Evolutionary conservation across 1,140 invertebrate species (phyloP).

Genomic region (Charaxes varanes): DNA sequence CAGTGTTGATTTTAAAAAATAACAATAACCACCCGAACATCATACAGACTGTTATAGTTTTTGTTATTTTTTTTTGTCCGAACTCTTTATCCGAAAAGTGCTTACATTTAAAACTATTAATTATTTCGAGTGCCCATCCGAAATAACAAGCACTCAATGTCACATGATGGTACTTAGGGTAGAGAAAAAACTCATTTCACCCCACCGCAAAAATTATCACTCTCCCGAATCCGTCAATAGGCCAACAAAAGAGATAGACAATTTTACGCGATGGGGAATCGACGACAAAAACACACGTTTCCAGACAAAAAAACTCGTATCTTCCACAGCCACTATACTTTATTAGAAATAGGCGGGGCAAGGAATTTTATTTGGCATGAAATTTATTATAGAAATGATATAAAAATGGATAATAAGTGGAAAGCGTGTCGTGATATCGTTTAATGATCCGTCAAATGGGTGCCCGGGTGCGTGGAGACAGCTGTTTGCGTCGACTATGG

Average conservation of each 20-base stretch:
- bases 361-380: slow-evolving; percentile 58
- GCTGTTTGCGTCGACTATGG: slow-evolving; percentile 33
- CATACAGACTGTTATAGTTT: no score
- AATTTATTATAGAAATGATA: slow-evolving; percentile 49
- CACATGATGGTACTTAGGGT: slow-evolving; percentile 14
- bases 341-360: slow-evolving; percentile 41
- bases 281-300: slow-evolving; percentile 20
- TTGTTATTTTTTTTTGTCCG: no score
- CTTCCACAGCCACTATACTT: slow-evolving; percentile 31
- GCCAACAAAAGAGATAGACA: slow-evolving; percentile 19
- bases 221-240: slow-evolving; percentile 18
- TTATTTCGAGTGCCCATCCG: slow-evolving; percentile 24
- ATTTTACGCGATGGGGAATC: slow-evolving; percentile 32
- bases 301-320: slow-evolving; percentile 17
- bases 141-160: slow-evolving; percentile 21
- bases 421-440: slow-evolving; percentile 44
- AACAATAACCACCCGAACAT: no score
- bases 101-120: slow-evolving; percentile 26
- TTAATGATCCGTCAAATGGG: slow-evolving; percentile 53
- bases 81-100: slow-evolving; percentile 6
- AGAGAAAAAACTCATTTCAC: slow-evolving; percentile 16
- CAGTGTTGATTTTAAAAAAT: no score
- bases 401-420: slow-evolving; percentile 58
- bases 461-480: slow-evolving; percentile 19
- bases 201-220: slow-evolving; percentile 22